Conservation (phyloP, 2,797 vertebrate species). For the Sternarchorhynchus goeldii region DNA sequence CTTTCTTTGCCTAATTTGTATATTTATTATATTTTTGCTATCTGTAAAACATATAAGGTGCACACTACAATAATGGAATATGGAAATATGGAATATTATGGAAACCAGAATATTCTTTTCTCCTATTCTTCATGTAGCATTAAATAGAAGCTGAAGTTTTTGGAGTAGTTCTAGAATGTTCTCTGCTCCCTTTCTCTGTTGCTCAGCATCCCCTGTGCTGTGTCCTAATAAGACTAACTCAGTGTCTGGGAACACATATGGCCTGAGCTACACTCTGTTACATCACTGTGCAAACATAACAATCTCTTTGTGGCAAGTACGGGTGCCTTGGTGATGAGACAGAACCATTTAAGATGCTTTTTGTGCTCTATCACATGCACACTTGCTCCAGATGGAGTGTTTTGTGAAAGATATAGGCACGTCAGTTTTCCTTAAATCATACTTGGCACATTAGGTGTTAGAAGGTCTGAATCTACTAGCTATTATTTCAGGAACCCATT, state of each 20-base stretch:
- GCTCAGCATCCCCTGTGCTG: conserved; percentile 31
- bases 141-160: conserved; percentile 65
- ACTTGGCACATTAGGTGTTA: conserved; percentile 57
- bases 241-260: conserved; percentile 46
- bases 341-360: conserved; percentile 36
- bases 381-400: conserved; percentile 57
- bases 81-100: too few species aligned
- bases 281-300: conserved; percentile 47
- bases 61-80: too few species aligned
- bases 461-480: not conserved
- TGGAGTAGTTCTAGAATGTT: conserved; percentile 37
- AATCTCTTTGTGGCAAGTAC: conserved; percentile 37
- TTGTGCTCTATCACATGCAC: conserved; percentile 27
- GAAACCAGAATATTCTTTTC: not conserved
- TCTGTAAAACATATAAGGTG: too few species aligned
- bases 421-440: conserved; percentile 57
- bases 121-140: conserved; percentile 39
- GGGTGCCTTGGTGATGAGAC: conserved; percentile 12
- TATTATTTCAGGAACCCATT: not conserved
- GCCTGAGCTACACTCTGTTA: conserved; percentile 45
- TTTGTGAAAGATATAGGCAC: conserved; percentile 57
- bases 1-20: too few species aligned
- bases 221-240: conserved; percentile 50
- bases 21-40: too few species aligned
- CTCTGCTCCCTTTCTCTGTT: conserved; percentile 49